Evolutionary conservation across 2,797 vertebrate species (phyloP), one percentile per base, ranked within the genome.

Genomic region (Paguma larvata): DNA sequence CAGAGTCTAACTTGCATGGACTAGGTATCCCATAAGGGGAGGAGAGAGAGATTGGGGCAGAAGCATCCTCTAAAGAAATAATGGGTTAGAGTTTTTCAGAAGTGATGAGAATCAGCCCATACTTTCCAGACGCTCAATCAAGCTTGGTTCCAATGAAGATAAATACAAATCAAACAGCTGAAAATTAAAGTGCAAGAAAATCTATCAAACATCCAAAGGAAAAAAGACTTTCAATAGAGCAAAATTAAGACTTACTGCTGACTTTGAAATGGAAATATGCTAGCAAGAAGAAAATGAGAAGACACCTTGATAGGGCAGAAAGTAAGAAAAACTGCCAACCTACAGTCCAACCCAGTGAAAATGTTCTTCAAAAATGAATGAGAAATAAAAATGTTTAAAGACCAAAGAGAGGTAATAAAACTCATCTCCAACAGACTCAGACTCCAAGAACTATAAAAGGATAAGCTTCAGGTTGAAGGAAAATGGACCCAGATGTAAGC

Each of bases 111-210:
- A 67, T 56, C 18, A 53, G 8, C 25, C 53, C 77, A 53, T 7
- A 63, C 34, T 84, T 65, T 70, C 1, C 18, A 62, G 70, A 62
- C 67, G 46, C 10, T 85, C 23, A 34, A 3, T 48, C 44, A 72
- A 48, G 56, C 21, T 59, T 9, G 23, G 56, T 34, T 9, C 34
- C 18, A 46, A 2, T 77, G 27, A 93, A 25, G 67, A 83, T 41
- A 46, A 46, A 83, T 30, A n/a, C 27, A 72, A 87, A 41, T 46
- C 23, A 68, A 63, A 72, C n/a, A 41, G 32, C 44, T 70, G 38
- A 73, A 93, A 87, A 63, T 85, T 34, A 30, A 91, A 80, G 46
- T 79, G 48, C 44, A 56, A 80, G 73, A 93, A 93, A 87, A 72
- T 56, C 46, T 77, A 83, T 78, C 53, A 78, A 89, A 72, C 16